Base-by-base conservation (phyloP, 1,140 invertebrate species). In the Nephotettix cincticeps region DNA sequence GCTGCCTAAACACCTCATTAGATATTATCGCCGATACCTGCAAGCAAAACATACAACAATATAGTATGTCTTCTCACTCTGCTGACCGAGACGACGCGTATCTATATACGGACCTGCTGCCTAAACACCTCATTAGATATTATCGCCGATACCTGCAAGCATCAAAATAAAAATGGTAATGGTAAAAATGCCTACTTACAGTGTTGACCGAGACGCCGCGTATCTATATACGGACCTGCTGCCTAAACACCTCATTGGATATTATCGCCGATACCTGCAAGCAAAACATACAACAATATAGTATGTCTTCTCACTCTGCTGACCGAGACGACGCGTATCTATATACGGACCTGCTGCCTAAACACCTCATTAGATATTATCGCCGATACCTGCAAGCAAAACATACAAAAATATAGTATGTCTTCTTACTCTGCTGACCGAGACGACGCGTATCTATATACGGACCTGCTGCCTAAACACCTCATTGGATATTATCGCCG, bases 101-200 rank as follows among this genome's bases (percentile, higher is more conserved):
- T 61, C n/a, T 71, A 61, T 56, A 56, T 51, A 56, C 70, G 56
- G n/a, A n/a, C n/a, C n/a, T n/a, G n/a, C n/a, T n/a, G n/a, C n/a
- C n/a, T n/a, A n/a, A n/a, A n/a, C n/a, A n/a, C n/a, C 28, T 71
- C 70, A 67, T 45, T 71, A 27, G 70, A 71, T 64, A 71, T 64
- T 45, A 51, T 64, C 28, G 70, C 64, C 36, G 70, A 71, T 64
- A 71, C 67, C 70, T 71, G 43, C 3, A 71, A 30, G 4, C n/a
- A n/a, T n/a, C n/a, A n/a, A n/a, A n/a, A n/a, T n/a, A n/a, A n/a
- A n/a, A n/a, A n/a, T n/a, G n/a, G n/a, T n/a, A n/a, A n/a, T n/a
- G n/a, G n/a, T n/a, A n/a, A n/a, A n/a, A n/a, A n/a, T n/a, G n/a
- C n/a, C n/a, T n/a, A n/a, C n/a, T n/a, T n/a, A n/a, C n/a, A n/a